A percentile compares a stretch with the other conserved stretches of the same genome.
Evolutionary conservation across 2,113 vertebrate species (phyloP).

Genomic region (Vireo altiloquus): DNA sequence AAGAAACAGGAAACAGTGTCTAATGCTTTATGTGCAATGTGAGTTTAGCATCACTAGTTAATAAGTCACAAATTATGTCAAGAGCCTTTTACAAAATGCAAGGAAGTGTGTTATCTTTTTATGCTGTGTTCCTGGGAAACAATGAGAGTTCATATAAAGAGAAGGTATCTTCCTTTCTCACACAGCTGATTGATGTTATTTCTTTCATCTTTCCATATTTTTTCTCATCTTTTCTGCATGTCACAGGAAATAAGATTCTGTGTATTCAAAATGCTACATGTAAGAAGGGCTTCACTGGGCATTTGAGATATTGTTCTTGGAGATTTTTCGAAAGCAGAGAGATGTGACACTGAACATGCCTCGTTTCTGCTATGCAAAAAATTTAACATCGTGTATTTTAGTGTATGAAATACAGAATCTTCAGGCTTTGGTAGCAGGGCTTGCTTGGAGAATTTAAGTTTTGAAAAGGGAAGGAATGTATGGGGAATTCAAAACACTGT

Average conservation of each 20-base stretch:
- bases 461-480: slow-evolving; percentile 12
- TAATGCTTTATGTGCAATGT: slow-evolving; percentile 27
- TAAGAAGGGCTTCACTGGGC: slow-evolving; percentile 58
- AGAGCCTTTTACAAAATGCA: slow-evolving; percentile 69
- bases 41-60: slow-evolving; percentile 64
- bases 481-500: neutral
- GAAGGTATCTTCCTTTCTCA: slow-evolving; percentile 67
- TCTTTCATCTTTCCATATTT: slow-evolving; percentile 63
- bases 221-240: slow-evolving; percentile 53
- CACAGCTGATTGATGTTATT: slow-evolving; percentile 50
- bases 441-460: slow-evolving; percentile 42
- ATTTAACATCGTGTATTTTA: neutral
- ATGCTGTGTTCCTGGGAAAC: slow-evolving; percentile 69
- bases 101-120: slow-evolving; percentile 70
- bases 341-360: slow-evolving; percentile 32
- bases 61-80: slow-evolving; percentile 71
- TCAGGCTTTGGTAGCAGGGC: neutral
- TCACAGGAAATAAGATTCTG: slow-evolving; percentile 54
- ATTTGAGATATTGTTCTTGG: slow-evolving; percentile 50
- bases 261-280: slow-evolving; percentile 36
- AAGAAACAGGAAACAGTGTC: slow-evolving; percentile 61
- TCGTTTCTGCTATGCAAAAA: slow-evolving; percentile 10
- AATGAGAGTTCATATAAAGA: slow-evolving; percentile 70
- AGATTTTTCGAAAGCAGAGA: slow-evolving; percentile 42
- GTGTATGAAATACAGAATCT: slow-evolving; percentile 6